Evolutionary conservation across 2,113 vertebrate species (phyloP).

Genomic region (Eupsittula cactorum): DNA sequence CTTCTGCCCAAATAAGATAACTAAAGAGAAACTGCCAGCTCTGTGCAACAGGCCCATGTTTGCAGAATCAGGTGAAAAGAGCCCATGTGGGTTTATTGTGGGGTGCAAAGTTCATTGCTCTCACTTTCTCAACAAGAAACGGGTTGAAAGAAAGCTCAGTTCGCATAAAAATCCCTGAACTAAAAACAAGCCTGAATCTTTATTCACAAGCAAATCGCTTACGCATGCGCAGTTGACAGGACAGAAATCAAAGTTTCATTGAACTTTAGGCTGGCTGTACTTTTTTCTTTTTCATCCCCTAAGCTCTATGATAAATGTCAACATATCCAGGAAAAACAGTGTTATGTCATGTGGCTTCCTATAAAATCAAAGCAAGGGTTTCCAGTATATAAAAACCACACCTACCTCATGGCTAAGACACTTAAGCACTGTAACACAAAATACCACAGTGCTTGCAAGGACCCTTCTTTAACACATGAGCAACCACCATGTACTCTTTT

Average conservation of each 20-base stretch:
- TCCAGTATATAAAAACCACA: not conserved
- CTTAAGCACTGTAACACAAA: not conserved
- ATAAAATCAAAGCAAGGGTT: not conserved
- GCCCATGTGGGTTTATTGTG: not conserved
- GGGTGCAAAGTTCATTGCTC: not conserved
- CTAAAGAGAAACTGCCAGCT: not conserved
- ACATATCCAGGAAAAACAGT: not conserved
- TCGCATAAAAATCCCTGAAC: not conserved
- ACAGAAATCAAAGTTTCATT: not conserved
- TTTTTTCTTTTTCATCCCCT: not conserved
- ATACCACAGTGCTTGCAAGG: not conserved
- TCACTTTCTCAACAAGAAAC: not conserved
- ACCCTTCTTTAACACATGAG: not conserved
- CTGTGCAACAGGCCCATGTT: not conserved
- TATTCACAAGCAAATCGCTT: constrained; percentile 17
- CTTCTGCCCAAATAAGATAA: not conserved
- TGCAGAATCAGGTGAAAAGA: not conserved
- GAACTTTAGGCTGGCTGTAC: not conserved
- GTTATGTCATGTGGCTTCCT: fast-evolving
- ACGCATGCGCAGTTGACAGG: not conserved
- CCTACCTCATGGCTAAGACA: not conserved
- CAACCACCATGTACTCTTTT: not conserved
- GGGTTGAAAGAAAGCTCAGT: not conserved
- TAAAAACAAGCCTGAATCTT: not conserved
- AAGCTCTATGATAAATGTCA: not conserved